Evolutionary conservation across 2,888 invertebrate species (phyloP), one percentile per base, ranked within the genome.

Genomic region (Latheticus oryzae): DNA sequence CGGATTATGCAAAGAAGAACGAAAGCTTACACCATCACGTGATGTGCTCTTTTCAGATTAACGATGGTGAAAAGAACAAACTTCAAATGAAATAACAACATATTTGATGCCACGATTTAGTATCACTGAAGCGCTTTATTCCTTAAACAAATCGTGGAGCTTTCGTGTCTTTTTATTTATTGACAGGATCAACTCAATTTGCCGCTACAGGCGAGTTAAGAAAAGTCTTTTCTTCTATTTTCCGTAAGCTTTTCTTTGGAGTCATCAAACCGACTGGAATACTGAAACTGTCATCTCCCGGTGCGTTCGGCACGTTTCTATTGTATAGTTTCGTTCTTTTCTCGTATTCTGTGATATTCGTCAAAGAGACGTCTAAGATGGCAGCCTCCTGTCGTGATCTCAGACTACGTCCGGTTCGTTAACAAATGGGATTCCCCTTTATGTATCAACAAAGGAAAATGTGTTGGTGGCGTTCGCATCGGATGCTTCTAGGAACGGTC

Each of bases 391-490:
- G 55, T 26, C 50, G 56, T 50, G 56, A 50, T 47, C 26, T 55
- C 37, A 7, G 9, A 17, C 8, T 16, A 11, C 43, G 37, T 47
- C 32, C 38, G 38, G 37, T 3, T 58, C 58, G 53, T 58, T 58
- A 58, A 53, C 53, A 48, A 48, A 57, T 24, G 35, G 19, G 40
- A 35, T 19, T 51, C 58, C 40, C 26, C 33, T 54, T 54, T 54
- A 16, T 53, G 12, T 21, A 9, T 38, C 40, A 48, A 40, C 52
- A 32, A 52, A 52, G 23, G 35, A 13, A 38, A 65, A 66, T 65
- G 66, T 70, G 69, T 66, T 69, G 62, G 64, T 70, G 69, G 68
- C 70, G 64, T 66, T 68, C 67, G 17, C 11, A 32, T 23, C 42
- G 26, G 42, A 26, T 24, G 26, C 42, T 68, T 66, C 66, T 65